These are phyloP conservation scores for Crypturellus tataupa DNA, from an alignment of 2,797 vertebrate species.

Conservation along the genomic window DNA sequence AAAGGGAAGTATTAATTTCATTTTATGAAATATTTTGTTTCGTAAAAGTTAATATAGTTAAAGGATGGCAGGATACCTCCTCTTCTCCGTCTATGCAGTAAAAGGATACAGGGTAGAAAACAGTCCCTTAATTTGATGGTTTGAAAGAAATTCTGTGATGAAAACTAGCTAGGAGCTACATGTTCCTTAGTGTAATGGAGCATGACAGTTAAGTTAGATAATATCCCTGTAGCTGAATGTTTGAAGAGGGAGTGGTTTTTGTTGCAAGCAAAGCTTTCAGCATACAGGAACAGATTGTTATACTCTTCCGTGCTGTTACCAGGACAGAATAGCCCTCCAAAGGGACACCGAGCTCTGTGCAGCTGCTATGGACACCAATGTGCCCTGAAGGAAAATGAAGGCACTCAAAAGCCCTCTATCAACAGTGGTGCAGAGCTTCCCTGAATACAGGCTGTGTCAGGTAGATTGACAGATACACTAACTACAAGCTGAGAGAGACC, in stretches of 20 bases:
- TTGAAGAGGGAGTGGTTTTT: background rate
- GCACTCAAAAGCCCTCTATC: background rate
- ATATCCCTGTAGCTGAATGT: background rate
- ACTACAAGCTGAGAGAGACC: background rate
- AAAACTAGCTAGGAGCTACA: background rate
- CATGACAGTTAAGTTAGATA: background rate
- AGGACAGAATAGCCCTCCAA: background rate
- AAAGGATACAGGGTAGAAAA: background rate
- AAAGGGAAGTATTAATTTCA: background rate
- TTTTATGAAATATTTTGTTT: background rate
- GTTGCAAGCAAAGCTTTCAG: background rate
- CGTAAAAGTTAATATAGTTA: background rate
- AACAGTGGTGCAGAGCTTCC: background rate
- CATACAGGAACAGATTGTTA: background rate
- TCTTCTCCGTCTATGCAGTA: no score
- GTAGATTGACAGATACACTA: background rate
- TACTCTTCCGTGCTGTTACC: background rate
- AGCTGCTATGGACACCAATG: background rate
- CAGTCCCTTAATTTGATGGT: background rate
- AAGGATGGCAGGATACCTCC: background rate
- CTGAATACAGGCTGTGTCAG: background rate
- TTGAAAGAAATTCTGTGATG: background rate
- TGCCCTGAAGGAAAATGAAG: background rate
- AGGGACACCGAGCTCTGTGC: background rate
- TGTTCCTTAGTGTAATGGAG: background rate